Percentiles rank a stretch among this genome's conserved stretches.
phyloP scores from a whole-genome alignment of 2,888 invertebrate genomes.

The Heteromyza rotundicornis region DNA sequence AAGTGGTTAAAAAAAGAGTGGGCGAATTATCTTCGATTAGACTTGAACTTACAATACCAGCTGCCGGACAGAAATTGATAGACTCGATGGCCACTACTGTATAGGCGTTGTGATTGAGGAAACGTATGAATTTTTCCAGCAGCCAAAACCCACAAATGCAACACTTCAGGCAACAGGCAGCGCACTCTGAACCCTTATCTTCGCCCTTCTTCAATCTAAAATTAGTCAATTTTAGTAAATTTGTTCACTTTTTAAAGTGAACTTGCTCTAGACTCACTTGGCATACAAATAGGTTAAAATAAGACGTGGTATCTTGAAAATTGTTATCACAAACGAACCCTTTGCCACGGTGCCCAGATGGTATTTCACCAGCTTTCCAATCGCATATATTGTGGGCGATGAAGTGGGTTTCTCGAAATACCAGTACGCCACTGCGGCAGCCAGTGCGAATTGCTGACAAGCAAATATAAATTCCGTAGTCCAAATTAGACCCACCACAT shows the following conservation, averaged over 20 bases:
- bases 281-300: slow-evolving; percentile 88
- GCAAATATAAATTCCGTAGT: slow-evolving; percentile 92
- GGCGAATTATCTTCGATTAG: no score
- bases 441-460: slow-evolving; percentile 92
- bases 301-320: slow-evolving; percentile 89
- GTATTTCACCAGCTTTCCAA: slow-evolving; percentile 80
- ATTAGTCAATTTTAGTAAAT: slow-evolving; percentile 3
- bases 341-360: slow-evolving; percentile 95
- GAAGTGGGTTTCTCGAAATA: slow-evolving; percentile 83
- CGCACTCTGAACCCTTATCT: slow-evolving; percentile 76
- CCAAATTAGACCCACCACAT: slow-evolving; percentile 90
- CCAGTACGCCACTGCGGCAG: slow-evolving; percentile 93
- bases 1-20: no score
- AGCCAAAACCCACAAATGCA: slow-evolving; percentile 92
- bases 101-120: slow-evolving; percentile 93
- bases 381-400: slow-evolving; percentile 66
- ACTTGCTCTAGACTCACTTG: slow-evolving; percentile 70
- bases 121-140: slow-evolving; percentile 89
- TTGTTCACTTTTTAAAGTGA: background rate
- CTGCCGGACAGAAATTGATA: slow-evolving; percentile 88
- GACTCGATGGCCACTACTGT: slow-evolving; percentile 93
- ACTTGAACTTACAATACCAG: slow-evolving; percentile 74
- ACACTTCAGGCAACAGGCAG: slow-evolving; percentile 76
- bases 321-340: slow-evolving; percentile 90
- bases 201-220: slow-evolving; percentile 71